Percentiles rank a stretch among this genome's conserved stretches.
These are phyloP conservation scores for Cheilosia variabilis DNA, from an alignment of 2,888 invertebrate species.

Conservation along the genomic window DNA sequence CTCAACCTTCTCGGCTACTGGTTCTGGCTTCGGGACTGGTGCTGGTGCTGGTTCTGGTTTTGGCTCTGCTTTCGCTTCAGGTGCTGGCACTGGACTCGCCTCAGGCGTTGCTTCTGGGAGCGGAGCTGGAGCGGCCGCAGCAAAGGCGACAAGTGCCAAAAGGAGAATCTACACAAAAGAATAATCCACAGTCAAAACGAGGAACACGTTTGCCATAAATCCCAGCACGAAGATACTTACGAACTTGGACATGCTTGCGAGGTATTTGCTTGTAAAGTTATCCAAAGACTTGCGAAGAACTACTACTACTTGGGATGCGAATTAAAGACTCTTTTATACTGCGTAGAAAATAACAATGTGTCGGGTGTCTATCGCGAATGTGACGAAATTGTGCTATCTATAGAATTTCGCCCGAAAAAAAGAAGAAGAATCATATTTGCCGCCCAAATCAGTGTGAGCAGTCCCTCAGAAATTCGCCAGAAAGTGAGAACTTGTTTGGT, in stretches of 20 bases:
- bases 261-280: conserved; percentile 33
- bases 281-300: conserved; percentile 47
- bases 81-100: background rate
- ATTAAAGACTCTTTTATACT: conserved; percentile 63
- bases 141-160: conserved; percentile 77
- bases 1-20: conserved; percentile 16
- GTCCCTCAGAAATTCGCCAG: conserved; percentile 6
- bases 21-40: background rate
- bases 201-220: background rate
- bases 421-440: conserved; percentile 15
- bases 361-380: conserved; percentile 4
- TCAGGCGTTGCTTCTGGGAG: background rate
- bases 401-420: conserved; percentile 21
- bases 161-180: conserved; percentile 46
- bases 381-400: conserved; percentile 34
- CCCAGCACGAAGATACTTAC: conserved; percentile 76
- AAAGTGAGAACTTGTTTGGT: conserved; percentile 57
- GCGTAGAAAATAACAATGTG: conserved; percentile 47
- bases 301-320: conserved; percentile 43
- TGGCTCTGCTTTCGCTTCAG: background rate
- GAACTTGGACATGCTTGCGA: conserved; percentile 77
- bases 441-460: conserved; percentile 34
- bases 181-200: background rate
- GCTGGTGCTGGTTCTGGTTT: background rate
- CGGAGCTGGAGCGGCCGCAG: conserved; percentile 77